Conservation (phyloP, 2,888 invertebrate genomes). For the Drosophila colorata region DNA sequence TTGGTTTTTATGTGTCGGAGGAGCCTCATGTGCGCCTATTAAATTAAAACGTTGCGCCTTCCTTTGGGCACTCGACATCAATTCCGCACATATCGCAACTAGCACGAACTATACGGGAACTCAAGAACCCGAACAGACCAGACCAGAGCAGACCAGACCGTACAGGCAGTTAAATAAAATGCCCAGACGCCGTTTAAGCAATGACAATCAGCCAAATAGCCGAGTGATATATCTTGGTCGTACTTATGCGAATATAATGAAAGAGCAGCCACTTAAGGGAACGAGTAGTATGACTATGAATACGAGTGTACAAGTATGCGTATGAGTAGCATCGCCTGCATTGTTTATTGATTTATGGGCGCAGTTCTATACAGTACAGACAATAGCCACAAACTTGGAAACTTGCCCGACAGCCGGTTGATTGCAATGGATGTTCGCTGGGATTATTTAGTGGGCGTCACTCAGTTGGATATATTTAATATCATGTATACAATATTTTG, state of each 20-base stretch:
- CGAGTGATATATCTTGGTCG: constrained; percentile 59
- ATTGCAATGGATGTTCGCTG: constrained; percentile 47
- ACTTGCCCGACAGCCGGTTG: constrained; percentile 27
- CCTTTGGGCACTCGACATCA: constrained; percentile 55
- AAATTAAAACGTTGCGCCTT: constrained; percentile 70
- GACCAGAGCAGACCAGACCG: background rate
- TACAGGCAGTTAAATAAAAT: constrained; percentile 68
- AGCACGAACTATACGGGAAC: constrained; percentile 17
- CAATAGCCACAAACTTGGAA: constrained; percentile 25
- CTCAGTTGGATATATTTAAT: constrained; percentile 10
- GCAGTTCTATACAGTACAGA: constrained; percentile 19
- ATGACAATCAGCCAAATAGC: constrained; percentile 76
- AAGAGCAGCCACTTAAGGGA: constrained; percentile 44
- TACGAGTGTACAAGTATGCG: constrained; percentile 1
- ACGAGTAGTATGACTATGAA: background rate
- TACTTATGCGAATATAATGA: constrained; percentile 39
- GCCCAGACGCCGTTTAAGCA: constrained; percentile 70
- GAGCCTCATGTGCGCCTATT: constrained; percentile 73
- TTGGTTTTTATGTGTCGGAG: constrained; percentile 74
- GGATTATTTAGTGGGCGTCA: constrained; percentile 24
- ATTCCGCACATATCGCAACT: constrained; percentile 41
- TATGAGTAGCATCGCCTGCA: constrained; percentile 35
- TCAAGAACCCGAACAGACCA: background rate
- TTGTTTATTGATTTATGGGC: constrained; percentile 77
- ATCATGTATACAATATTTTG: constrained; percentile 6